These are phyloP conservation scores for Trichomycterus rosablanca DNA, from an alignment of 2,113 vertebrate species.

Conservation along the genomic window DNA sequence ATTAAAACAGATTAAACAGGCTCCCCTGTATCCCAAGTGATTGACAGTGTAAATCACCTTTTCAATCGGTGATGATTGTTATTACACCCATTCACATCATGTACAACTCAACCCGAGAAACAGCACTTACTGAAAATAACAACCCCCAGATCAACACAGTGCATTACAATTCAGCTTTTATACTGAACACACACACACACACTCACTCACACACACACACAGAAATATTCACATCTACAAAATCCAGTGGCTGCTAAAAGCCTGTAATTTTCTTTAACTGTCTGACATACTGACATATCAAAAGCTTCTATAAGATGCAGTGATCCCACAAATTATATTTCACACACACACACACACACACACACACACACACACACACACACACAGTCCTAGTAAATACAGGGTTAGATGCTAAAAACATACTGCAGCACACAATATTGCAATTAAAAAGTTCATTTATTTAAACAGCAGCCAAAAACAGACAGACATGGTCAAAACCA, in stretches of 20 bases:
- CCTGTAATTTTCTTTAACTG: slow-evolving; percentile 1
- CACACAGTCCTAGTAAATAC: no score
- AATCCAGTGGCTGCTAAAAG: slow-evolving; percentile 1
- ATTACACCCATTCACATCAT: not conserved
- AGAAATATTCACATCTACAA: not conserved
- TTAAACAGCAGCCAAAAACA: no score
- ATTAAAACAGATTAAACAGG: no score
- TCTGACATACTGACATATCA: slow-evolving; percentile 12
- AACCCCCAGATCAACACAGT: slow-evolving; percentile 1
- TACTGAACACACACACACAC: not conserved
- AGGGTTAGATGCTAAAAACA: no score
- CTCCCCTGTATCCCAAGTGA: no score
- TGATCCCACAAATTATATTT: not conserved
- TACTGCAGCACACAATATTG: no score
- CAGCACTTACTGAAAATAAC: not conserved
- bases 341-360: not conserved
- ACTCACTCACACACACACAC: not conserved
- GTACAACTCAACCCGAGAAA: not conserved
- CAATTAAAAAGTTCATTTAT: no score
- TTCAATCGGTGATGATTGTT: not conserved
- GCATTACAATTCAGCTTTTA: slow-evolving; percentile 7
- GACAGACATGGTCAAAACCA: no score
- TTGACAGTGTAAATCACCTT: not conserved
- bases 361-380: no score
- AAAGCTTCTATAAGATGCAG: not conserved